Conservation (phyloP, 2,888 invertebrate genomes). For the Octonoba sinensis region DNA sequence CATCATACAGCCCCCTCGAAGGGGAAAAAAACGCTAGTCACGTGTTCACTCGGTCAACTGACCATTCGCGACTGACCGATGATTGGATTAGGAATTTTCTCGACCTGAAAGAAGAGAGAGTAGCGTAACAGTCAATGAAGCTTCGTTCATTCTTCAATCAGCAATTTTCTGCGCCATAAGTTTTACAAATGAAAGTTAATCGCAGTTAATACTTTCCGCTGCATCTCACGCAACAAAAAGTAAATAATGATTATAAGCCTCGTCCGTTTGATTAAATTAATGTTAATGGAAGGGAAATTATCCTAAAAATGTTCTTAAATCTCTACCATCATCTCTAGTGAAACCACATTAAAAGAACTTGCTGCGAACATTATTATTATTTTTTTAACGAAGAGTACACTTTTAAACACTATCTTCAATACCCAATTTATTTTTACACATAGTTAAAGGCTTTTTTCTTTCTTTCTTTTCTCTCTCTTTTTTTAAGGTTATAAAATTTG, state of each 20-base stretch:
- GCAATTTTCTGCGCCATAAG: constrained; percentile 33
- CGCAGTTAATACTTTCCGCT: constrained; percentile 29
- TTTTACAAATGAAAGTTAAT: constrained; percentile 64
- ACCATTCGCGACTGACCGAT: constrained; percentile 45
- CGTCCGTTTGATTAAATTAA: too few relatives aligned
- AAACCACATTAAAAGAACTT: too few relatives aligned
- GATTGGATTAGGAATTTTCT: constrained; percentile 45
- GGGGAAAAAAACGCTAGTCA: constrained; percentile 20
- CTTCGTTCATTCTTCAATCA: constrained; percentile 44
- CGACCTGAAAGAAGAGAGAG: constrained; percentile 3
- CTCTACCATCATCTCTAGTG: too few relatives aligned
- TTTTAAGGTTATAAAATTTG: too few relatives aligned
- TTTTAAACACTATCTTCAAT: too few relatives aligned
- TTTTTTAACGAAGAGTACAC: too few relatives aligned
- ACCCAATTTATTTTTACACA: too few relatives aligned
- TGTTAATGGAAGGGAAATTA: too few relatives aligned
- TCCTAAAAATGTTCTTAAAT: too few relatives aligned
- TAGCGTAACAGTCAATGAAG: constrained; percentile 20
- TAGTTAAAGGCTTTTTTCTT: too few relatives aligned
- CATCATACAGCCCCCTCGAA: constrained; percentile 10
- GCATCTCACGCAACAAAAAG: background rate
- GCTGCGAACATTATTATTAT: too few relatives aligned
- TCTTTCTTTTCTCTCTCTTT: too few relatives aligned
- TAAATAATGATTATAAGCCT: background rate
- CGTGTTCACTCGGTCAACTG: constrained; percentile 46